A percentile compares a stretch with the other conserved stretches of the same genome.
Evolutionary conservation across 2,888 invertebrate species (phyloP).

Genomic region (Dinocampus coccinellae): DNA sequence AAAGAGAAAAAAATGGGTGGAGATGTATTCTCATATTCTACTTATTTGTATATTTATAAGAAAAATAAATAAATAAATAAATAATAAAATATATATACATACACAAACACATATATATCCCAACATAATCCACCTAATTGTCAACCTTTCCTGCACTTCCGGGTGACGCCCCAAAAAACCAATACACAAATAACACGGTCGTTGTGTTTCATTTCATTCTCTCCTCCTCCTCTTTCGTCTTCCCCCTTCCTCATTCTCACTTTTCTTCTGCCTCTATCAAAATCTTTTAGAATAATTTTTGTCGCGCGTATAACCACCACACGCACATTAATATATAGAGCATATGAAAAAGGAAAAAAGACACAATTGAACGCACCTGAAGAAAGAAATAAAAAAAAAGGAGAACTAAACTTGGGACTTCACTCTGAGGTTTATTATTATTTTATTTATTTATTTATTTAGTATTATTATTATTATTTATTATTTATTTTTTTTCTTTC

Average conservation of each 20-base stretch:
- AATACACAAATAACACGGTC: conserved; percentile 66
- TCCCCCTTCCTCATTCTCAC: background rate
- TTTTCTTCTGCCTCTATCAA: background rate
- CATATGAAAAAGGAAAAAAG: background rate
- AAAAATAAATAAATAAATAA: background rate
- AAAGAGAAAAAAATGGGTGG: conserved; percentile 30
- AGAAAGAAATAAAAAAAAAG: background rate
- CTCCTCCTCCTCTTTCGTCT: background rate
- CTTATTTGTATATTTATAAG: conserved; percentile 20
- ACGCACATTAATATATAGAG: conserved; percentile 31
- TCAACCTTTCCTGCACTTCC: conserved; percentile 54
- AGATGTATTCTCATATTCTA: conserved; percentile 48
- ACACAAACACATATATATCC: conserved; percentile 10
- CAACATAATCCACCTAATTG: conserved; percentile 57
- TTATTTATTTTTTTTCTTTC: background rate
- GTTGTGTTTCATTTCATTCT: conserved; percentile 12
- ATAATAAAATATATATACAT: background rate
- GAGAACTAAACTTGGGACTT: background rate
- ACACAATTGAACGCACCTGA: conserved; percentile 13
- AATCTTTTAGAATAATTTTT: no score
- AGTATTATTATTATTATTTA: background rate
- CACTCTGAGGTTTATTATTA: background rate
- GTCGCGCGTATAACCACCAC: background rate
- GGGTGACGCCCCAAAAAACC: conserved; percentile 66
- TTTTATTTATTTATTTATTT: no score